These are phyloP conservation scores for Zaprionus bogoriensis DNA, from an alignment of 2,888 invertebrate species.

Conservation along the genomic window DNA sequence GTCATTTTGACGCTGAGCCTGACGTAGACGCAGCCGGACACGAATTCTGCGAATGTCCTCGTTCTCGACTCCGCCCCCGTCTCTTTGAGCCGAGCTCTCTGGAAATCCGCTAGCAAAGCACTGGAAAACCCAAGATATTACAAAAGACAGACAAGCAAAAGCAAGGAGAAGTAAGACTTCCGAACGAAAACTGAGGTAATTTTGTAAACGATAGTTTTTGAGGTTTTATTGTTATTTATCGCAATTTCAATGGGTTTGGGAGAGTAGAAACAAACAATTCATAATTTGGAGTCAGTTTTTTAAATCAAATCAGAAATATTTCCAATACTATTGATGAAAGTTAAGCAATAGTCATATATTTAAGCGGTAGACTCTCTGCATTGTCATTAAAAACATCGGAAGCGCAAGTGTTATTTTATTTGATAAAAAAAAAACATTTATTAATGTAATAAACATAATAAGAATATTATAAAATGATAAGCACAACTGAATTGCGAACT, in stretches of 20 bases:
- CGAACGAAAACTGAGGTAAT: neutral
- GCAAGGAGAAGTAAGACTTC: constrained; percentile 5
- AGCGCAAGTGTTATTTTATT: neutral
- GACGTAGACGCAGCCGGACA: constrained; percentile 30
- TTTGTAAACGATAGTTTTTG: neutral
- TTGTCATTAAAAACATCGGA: too few species aligned
- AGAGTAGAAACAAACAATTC: too few species aligned
- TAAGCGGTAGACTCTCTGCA: too few species aligned
- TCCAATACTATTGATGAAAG: too few species aligned
- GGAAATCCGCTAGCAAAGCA: constrained; percentile 69
- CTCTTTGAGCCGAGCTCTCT: too few species aligned
- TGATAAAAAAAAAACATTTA: neutral
- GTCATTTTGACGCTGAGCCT: constrained; percentile 38
- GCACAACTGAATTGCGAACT: neutral
- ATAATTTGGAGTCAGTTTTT: too few species aligned
- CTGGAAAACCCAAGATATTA: constrained; percentile 52
- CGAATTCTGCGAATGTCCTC: constrained; percentile 44
- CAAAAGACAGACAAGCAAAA: too few species aligned
- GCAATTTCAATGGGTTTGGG: too few species aligned
- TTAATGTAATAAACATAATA: neutral
- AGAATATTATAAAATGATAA: neutral
- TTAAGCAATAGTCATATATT: too few species aligned
- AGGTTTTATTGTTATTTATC: too few species aligned
- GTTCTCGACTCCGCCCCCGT: constrained; percentile 38
- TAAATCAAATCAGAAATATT: too few species aligned